These are phyloP conservation scores for Noturus placidus DNA, from an alignment of 2,113 vertebrate genomes.

Conservation along the genomic window DNA sequence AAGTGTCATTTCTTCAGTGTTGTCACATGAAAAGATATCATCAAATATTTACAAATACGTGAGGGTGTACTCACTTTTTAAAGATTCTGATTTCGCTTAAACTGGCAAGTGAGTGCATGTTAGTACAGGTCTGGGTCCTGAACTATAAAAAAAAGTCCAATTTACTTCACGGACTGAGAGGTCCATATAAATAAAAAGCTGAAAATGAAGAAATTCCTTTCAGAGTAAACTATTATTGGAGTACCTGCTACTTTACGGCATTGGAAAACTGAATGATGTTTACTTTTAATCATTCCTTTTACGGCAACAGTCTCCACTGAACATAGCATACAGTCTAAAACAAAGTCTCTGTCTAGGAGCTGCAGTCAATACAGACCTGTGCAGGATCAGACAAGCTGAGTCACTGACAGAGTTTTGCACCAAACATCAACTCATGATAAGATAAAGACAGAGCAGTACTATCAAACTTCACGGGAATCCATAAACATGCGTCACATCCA, in stretches of 20 bases:
- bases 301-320: conserved; percentile 41
- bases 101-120: not conserved
- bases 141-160: not conserved
- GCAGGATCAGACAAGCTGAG: conserved; percentile 55
- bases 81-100: not conserved
- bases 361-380: conserved; percentile 62
- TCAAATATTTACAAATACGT: too few species aligned
- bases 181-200: not conserved
- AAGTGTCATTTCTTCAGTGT: too few species aligned
- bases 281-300: conserved; percentile 22
- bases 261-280: not conserved
- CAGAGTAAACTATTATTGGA: not conserved
- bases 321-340: conserved; percentile 46
- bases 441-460: conserved; percentile 39
- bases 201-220: not conserved
- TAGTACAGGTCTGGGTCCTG: not conserved
- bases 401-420: conserved; percentile 47
- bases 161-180: not conserved
- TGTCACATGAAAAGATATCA: too few species aligned
- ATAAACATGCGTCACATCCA: conserved; percentile 47
- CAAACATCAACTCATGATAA: conserved; percentile 56
- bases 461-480: conserved; percentile 44
- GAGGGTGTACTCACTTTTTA: too few species aligned
- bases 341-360: conserved; percentile 43
- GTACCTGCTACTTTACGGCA: not conserved